Base-by-base conservation (phyloP, 2,888 invertebrate genomes). In the Caenorhabditis uteleia region DNA sequence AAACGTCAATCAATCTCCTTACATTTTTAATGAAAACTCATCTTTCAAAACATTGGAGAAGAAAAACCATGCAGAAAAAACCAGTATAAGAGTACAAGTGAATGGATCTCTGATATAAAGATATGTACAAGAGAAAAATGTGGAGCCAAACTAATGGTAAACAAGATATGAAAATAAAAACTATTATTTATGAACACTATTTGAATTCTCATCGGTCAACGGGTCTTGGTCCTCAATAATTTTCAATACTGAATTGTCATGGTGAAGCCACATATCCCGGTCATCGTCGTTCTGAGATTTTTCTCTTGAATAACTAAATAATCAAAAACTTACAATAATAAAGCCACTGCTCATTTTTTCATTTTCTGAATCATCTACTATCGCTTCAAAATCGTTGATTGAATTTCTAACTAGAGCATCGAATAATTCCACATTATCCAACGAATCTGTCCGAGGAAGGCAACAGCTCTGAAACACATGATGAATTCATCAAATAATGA, bases 361-460 rank as follows among this genome's bases (percentile, higher is more conserved):
- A n/a, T n/a, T n/a, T n/a, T n/a, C n/a, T n/a, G n/a, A n/a, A n/a
- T n/a, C n/a, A n/a, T n/a, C n/a, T n/a, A n/a, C n/a, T n/a, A n/a
- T n/a, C n/a, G n/a, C n/a, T n/a, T n/a, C n/a, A n/a, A n/a, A n/a
- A n/a, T n/a, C n/a, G n/a, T n/a, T n/a, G n/a, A n/a, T n/a, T n/a
- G 47, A 51, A 33, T 62, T 56, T 7, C 36, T 12, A 6, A 62
- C 27, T 2, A 62, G 16, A 6, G 56, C 55, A 25, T 62, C 61
- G 49, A 45, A 62, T 6, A 62, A 47, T 31, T 42, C 46, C 3
- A 62, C 43, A 6, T 51, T 42, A 26, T 62, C 61, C 21, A 62
- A 39, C 1, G 61, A 46, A 25, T 55, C 55, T n/a, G 61, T 62
- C 3, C 61, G 50, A 12, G 56, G 56, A 8, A 62, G 38, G 21